Percentiles rank a stretch among this genome's conserved stretches.
phyloP scores from a whole-genome alignment of 2,113 vertebrate genomes.

The human region GRCh38 chr3:180398001-180398500 shows the following conservation, averaged over 20 bases:
- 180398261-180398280: background rate
- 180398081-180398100: background rate
- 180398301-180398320: background rate
- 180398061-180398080: background rate
- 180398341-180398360: slow-evolving; percentile 26
- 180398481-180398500: background rate
- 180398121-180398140: background rate
- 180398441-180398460: background rate
- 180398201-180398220: background rate
- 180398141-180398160: background rate
- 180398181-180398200: background rate
- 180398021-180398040: background rate
- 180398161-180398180: background rate
- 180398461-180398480: background rate
- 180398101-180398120: background rate
- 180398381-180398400: slow-evolving; percentile 49
- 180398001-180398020: background rate
- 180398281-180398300: background rate
- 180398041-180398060: background rate
- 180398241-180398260: background rate
- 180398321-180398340: background rate
- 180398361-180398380: background rate
- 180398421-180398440: slow-evolving; percentile 13
- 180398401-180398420: background rate
- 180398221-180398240: background rate